Evolutionary conservation across 1,140 invertebrate species (phyloP), one percentile per base, ranked within the genome.

Genomic region (Cepaea nemoralis): DNA sequence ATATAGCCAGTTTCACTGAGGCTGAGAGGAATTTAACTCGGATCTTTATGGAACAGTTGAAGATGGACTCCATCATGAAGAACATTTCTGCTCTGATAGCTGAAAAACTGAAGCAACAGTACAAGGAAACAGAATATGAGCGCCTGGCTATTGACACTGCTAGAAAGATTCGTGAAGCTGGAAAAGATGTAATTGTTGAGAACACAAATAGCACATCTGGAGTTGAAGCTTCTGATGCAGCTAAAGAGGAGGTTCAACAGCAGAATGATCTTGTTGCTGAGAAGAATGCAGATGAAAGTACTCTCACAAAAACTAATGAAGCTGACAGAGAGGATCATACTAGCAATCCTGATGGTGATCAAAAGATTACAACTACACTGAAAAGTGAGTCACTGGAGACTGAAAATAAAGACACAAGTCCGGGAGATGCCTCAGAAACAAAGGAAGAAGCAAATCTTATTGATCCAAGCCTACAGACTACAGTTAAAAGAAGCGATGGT

Each of bases 1-100:
- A 75, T 48, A 82, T 50, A 42, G 24, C 75, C 19, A 70, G 6
- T 12, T 69, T 70, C 27, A 45, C 70, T 14, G 81, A 82, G 27
- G 27, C 48, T 33, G 39, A 70, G 45, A 40, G 70, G 35, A 82
- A 71, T 59, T 8, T 73, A 6, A 59, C 42, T 14, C 42, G 40
- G 2, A 33, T 67, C 24, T 67, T 50, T 27, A 55, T 75, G 39
- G 50, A 75, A 35, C 31, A 74, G 39, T 10, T 70, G 8, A 50
- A 80, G n/a, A 35, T 74, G 19, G n/a, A 63, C 0, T 71, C 8
- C 5, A 24, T 67, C 22, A 3, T 67, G 45, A 75, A 76, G n/a
- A 81, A 76, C 24, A 22, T 59, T 12, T 66, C 71, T 16, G 37
- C 40, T 19, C 69, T 67, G 14, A 45, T 59, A 22, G 80, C 70